A percentile compares a stretch with the other conserved stretches of the same genome.
Evolutionary conservation across 2,888 invertebrate species (phyloP).

Genomic region (Andrena hattorfiana): DNA sequence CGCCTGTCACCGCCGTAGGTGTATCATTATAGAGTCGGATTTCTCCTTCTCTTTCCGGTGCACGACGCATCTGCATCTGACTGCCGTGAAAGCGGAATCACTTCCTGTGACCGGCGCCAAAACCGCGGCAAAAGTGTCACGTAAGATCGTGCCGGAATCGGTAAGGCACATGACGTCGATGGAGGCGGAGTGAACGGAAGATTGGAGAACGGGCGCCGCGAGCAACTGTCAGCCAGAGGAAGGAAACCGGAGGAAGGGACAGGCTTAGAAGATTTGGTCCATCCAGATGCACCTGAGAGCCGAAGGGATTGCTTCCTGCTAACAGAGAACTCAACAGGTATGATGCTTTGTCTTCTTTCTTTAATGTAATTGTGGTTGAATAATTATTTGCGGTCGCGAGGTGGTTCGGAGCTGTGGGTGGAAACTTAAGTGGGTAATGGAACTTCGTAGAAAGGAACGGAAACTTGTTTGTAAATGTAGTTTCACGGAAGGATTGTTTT

Average conservation of each 20-base stretch:
- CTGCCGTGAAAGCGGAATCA: conserved; percentile 62
- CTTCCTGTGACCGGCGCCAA: conserved; percentile 40
- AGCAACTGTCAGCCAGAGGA: not conserved
- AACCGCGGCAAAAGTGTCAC: conserved; percentile 41
- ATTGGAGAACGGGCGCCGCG: conserved; percentile 6
- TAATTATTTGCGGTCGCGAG: too few relatives aligned
- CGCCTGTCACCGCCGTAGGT: conserved; percentile 49
- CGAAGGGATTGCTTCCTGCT: conserved; percentile 7
- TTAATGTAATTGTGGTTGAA: not conserved
- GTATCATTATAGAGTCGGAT: conserved; percentile 53
- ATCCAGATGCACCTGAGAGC: conserved; percentile 24
- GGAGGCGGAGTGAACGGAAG: conserved; percentile 5
- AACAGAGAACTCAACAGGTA: conserved; percentile 67
- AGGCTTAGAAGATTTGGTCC: not conserved
- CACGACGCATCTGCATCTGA: conserved; percentile 34
- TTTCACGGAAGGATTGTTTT: too few relatives aligned
- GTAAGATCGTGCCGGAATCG: conserved; percentile 36
- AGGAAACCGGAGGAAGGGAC: not conserved
- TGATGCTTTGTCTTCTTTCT: not conserved
- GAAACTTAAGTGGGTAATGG: too few relatives aligned
- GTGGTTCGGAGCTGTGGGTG: too few relatives aligned
- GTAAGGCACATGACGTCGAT: conserved; percentile 23
- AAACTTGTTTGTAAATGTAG: too few relatives aligned
- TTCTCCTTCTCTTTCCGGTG: conserved; percentile 38
- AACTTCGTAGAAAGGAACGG: too few relatives aligned